A percentile compares a stretch with the other conserved stretches of the same genome.
Conservation (phyloP, 2,888 invertebrate species). For the Minunthozetes semirufus region DNA sequence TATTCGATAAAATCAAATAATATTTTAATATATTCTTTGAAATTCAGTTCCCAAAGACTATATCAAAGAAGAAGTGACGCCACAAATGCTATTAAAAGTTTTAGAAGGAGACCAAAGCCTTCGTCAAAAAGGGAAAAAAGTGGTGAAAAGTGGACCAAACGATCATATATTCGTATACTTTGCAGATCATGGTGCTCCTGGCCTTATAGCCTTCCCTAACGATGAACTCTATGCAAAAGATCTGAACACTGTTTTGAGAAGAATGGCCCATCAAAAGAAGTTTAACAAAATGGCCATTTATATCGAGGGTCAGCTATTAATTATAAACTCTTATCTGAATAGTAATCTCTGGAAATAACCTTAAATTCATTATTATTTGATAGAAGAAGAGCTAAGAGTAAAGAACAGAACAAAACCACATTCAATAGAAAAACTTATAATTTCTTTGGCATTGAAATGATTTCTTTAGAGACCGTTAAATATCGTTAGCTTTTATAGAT, state of each 20-base stretch:
- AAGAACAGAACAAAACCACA: too few relatives aligned
- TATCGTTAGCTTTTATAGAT: not conserved
- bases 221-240: slow-evolving; percentile 49
- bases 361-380: too few relatives aligned
- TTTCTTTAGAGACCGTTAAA: not conserved
- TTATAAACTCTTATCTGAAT: too few relatives aligned
- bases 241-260: slow-evolving; percentile 47
- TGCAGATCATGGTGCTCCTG: slow-evolving; percentile 57
- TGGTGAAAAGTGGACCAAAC: slow-evolving; percentile 47
- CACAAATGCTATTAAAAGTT: slow-evolving; percentile 55
- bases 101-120: slow-evolving; percentile 52
- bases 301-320: slow-evolving; percentile 49
- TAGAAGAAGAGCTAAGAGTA: too few relatives aligned
- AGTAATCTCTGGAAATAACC: too few relatives aligned
- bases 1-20: not conserved
- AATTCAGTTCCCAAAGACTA: slow-evolving; percentile 54
- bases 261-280: slow-evolving; percentile 51
- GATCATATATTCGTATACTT: slow-evolving; percentile 58
- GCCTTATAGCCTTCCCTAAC: slow-evolving; percentile 55
- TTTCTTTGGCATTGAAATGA: too few relatives aligned
- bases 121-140: slow-evolving; percentile 16
- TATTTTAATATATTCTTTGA: not conserved
- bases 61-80: slow-evolving; percentile 52
- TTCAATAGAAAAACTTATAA: too few relatives aligned
- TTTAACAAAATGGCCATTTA: slow-evolving; percentile 56